Conservation (phyloP, 2,113 vertebrate genomes). For the Lamprotornis superbus region DNA sequence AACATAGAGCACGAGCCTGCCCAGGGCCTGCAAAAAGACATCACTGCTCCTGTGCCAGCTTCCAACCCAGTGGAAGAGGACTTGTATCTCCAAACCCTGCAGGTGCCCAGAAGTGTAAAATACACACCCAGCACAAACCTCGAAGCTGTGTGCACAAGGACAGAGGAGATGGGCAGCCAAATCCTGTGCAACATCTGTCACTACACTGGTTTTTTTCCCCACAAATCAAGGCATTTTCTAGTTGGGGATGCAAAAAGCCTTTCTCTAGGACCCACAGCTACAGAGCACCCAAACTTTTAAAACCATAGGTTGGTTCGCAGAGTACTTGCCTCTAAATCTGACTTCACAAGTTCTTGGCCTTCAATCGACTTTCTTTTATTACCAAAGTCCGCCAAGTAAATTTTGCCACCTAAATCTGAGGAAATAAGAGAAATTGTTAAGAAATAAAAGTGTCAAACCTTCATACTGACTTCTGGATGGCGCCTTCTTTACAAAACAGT, state of each 20-base stretch:
- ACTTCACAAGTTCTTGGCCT: background rate
- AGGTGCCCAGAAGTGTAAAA: background rate
- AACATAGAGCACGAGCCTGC: slow-evolving; percentile 61
- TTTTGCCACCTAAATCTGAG: slow-evolving; percentile 64
- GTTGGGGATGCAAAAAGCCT: background rate
- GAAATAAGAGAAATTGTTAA: background rate
- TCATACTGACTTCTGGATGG: background rate
- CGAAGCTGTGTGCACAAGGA: background rate
- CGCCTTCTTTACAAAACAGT: background rate
- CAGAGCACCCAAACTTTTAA: background rate
- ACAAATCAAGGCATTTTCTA: background rate
- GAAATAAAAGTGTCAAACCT: background rate
- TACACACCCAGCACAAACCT: background rate
- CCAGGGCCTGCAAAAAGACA: slow-evolving; percentile 57
- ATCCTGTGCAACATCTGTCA: background rate
- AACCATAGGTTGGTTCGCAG: accelerated
- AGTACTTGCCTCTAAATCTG: slow-evolving; percentile 69
- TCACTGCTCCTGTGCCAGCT: background rate
- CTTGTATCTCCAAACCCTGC: background rate
- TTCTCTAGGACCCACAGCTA: background rate
- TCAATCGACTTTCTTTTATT: slow-evolving; percentile 15
- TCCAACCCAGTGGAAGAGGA: background rate
- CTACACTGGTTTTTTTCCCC: background rate
- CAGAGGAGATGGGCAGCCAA: background rate
- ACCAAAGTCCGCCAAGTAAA: slow-evolving; percentile 71